Evolutionary conservation across 2,113 vertebrate genomes (phyloP).

Genomic region (Megaptera novaeangliae): DNA sequence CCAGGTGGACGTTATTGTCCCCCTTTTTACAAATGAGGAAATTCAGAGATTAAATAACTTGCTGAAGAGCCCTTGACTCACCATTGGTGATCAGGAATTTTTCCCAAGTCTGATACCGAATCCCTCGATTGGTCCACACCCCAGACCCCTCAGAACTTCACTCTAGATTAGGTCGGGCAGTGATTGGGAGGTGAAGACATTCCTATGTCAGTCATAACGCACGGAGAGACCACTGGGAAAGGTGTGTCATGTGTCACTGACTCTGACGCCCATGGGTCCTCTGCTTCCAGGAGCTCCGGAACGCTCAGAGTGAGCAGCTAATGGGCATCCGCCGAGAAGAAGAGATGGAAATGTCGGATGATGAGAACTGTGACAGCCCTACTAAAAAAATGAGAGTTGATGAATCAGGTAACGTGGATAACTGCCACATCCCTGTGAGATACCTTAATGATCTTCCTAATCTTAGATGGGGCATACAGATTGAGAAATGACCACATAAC

Average conservation of each 20-base stretch:
- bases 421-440: neutral
- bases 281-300: conserved; percentile 91
- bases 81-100: neutral
- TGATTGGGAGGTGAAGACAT: neutral
- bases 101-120: neutral
- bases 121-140: neutral
- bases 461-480: neutral
- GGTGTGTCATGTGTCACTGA: accelerated
- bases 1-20: neutral
- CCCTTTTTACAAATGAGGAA: neutral
- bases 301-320: conserved; percentile 95
- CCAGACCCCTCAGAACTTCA: neutral
- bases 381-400: conserved; percentile 88
- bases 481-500: conserved; percentile 26
- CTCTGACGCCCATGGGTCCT: neutral
- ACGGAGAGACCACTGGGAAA: neutral
- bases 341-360: conserved; percentile 98
- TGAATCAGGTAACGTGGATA: conserved; percentile 86
- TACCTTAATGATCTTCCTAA: neutral
- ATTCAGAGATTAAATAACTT: neutral
- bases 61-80: neutral
- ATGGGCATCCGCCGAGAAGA: conserved; percentile 96
- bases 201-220: neutral
- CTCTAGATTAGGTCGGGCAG: neutral
- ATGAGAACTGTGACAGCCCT: conserved; percentile 89